A percentile compares a stretch with the other conserved stretches of the same genome.
Evolutionary conservation across 2,113 vertebrate genomes (phyloP).

Genomic region (Megaptera novaeangliae): DNA sequence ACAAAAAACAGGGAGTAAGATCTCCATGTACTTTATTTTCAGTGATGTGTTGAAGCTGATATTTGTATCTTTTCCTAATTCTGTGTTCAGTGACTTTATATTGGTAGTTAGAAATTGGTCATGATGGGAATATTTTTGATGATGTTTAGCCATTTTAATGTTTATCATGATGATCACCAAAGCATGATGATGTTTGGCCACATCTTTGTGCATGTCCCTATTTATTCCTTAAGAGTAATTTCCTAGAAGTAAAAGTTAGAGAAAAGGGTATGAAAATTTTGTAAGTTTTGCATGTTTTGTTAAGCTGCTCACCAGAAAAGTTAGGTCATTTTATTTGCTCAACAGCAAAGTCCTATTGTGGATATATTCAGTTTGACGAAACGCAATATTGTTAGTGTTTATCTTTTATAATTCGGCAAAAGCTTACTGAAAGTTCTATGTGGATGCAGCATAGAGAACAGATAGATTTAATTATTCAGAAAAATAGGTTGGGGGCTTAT

Average conservation of each 20-base stretch:
- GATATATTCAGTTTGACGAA: not conserved
- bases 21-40: not conserved
- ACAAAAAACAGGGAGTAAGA: not conserved
- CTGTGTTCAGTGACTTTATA: not conserved
- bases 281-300: not conserved
- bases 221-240: not conserved
- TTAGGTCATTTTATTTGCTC: not conserved
- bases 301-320: not conserved
- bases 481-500: not conserved
- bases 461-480: not conserved
- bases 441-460: not conserved
- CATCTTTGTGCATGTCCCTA: not conserved
- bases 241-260: not conserved
- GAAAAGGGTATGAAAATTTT: not conserved
- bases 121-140: not conserved
- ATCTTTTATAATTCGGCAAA: conserved; percentile 7
- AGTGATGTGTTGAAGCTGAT: not conserved
- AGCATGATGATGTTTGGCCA: not conserved
- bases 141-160: not conserved
- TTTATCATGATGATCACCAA: not conserved
- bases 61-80: not conserved
- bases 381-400: not conserved
- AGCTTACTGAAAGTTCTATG: not conserved
- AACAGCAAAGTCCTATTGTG: not conserved
- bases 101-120: not conserved